Conservation (phyloP, 1,140 invertebrate species). For the Drosophila busckii region DNA sequence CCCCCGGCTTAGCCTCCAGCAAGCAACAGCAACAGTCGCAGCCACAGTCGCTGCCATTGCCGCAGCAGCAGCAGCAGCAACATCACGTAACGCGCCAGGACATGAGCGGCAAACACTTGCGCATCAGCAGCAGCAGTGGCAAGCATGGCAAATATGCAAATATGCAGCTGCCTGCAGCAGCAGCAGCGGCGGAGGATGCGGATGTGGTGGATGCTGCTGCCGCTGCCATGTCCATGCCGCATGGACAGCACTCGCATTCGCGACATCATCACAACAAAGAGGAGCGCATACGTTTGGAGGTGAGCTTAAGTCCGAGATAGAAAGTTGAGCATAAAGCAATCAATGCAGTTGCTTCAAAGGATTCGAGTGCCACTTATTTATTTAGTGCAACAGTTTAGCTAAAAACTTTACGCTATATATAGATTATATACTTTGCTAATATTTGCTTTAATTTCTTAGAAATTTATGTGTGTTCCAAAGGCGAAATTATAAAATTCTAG, state of each 20-base stretch:
- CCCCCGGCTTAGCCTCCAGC: slow-evolving; percentile 51
- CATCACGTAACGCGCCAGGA: slow-evolving; percentile 41
- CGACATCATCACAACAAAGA: slow-evolving; percentile 62
- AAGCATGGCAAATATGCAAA: slow-evolving; percentile 62
- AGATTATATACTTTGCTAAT: too few relatives aligned
- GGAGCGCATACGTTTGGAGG: slow-evolving; percentile 74
- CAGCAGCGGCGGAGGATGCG: slow-evolving; percentile 38
- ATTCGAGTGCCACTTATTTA: too few relatives aligned
- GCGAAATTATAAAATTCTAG: too few relatives aligned
- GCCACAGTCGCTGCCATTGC: slow-evolving; percentile 9
- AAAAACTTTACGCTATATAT: too few relatives aligned
- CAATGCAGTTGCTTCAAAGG: too few relatives aligned
- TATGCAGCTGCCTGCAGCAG: slow-evolving; percentile 41
- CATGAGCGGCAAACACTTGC: slow-evolving; percentile 53
- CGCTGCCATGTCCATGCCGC: slow-evolving; percentile 39
- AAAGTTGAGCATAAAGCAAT: too few relatives aligned
- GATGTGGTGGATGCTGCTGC: slow-evolving; percentile 59
- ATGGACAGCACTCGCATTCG: slow-evolving; percentile 41
- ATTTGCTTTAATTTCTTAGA: too few relatives aligned
- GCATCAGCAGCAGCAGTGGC: slow-evolving; percentile 56
- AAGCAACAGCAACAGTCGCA: slow-evolving; percentile 13
- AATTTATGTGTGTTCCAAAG: too few relatives aligned
- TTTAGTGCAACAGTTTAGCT: not conserved
- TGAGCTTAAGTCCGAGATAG: slow-evolving; percentile 36
- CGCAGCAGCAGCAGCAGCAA: slow-evolving; percentile 25